A percentile compares a stretch with the other conserved stretches of the same genome.
Conservation (phyloP, 1,140 invertebrate species). For the Mycetomoellerius zeteki region DNA sequence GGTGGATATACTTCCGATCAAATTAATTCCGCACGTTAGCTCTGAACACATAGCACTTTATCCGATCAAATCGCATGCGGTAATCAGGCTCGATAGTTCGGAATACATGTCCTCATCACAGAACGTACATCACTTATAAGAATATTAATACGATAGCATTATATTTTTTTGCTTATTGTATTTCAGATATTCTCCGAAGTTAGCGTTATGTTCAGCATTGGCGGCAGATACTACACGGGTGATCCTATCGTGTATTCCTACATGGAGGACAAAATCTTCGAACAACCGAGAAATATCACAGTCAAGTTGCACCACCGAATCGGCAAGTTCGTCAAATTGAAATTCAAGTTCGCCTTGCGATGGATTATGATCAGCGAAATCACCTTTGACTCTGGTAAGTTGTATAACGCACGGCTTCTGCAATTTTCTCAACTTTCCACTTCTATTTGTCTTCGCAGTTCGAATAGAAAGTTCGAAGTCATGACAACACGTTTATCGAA, state of each 20-base stretch:
- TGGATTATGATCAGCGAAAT: constrained; percentile 92
- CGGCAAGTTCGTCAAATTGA: constrained; percentile 89
- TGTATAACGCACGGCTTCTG: neutral
- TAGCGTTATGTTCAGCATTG: constrained; percentile 90
- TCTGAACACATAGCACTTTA: constrained; percentile 46
- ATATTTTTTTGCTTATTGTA: constrained; percentile 28
- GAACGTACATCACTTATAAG: neutral
- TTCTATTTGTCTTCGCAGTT: neutral
- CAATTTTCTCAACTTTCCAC: constrained; percentile 12
- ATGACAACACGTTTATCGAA: constrained; percentile 6
- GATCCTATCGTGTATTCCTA: constrained; percentile 89
- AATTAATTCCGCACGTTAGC: constrained; percentile 58
- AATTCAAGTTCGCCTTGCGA: constrained; percentile 89
- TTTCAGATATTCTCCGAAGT: constrained; percentile 89
- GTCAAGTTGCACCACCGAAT: constrained; percentile 90
- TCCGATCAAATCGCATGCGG: constrained; percentile 25
- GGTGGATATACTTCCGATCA: constrained; percentile 55
- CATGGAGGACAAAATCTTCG: constrained; percentile 89
- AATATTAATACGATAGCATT: neutral
- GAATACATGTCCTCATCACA: neutral
- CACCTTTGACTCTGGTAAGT: constrained; percentile 88
- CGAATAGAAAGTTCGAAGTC: constrained; percentile 27
- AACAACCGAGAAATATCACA: constrained; percentile 89
- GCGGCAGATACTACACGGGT: constrained; percentile 89
- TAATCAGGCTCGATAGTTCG: constrained; percentile 46